Base-by-base conservation (phyloP, 2,797 vertebrate species). In the Catharus ustulatus region DNA sequence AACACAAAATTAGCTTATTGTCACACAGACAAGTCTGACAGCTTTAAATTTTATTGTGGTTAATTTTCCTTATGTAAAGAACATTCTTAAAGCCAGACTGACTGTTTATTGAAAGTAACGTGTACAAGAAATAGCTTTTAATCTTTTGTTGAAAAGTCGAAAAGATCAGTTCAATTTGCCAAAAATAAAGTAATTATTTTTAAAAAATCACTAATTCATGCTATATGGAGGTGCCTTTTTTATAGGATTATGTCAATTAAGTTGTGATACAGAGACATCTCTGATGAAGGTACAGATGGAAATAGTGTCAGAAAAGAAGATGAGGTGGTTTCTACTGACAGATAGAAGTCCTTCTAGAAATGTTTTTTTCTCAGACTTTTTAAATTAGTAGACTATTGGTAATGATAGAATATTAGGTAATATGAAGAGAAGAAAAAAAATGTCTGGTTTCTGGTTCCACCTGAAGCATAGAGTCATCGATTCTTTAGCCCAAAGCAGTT, bases 121-220 rank as follows among this genome's bases (percentile, higher is more conserved):
- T 16, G 4, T 26, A 27, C 15, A 34, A 49, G 4, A 34, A 83
- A 26, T 11, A 43, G 3, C 2, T 45, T 82, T 72, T 16, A 49
- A 18, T 55, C 4, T 67, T 43, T 24, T 38, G 13, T 49, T 55
- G 20, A 55, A 61, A 74, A n/a, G 7, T 4, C 43, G 6, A 74
- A 79, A 45, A 45, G 5, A 20, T 20, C 6, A 16, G 3, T 12
- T 27, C 7, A 49, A 49, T 45, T 55, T 38, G 62, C 32, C 22
- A 51, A 55, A 67, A 38, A 5, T 4, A 67, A 17, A 55, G 4
- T 8, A 1, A n/a, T 43, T n/a, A 17, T 0, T 40, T 40, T 40
- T 11, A 48, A 55, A 55, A 23, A 7, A 6, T 8, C 23, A 55
- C 5, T 34, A 8, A 23, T 48, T 58, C 62, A 20, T 27, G 17